phyloP scores from a whole-genome alignment of 2,797 vertebrate genomes.

The Artibeus jamaicensis region DNA sequence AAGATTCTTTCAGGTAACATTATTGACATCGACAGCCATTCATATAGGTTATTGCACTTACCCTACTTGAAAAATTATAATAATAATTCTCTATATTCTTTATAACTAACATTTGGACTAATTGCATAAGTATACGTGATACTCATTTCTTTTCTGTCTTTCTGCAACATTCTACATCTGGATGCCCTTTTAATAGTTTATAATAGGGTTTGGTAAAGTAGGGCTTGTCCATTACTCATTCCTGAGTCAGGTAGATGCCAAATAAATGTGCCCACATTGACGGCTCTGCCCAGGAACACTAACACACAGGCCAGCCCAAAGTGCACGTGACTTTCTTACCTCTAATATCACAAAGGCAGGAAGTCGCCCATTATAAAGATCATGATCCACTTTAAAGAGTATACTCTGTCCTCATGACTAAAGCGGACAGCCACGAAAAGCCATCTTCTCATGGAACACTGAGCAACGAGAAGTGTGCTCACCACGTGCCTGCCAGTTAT shows the following conservation, averaged over 20 bases:
- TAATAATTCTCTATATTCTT: background rate
- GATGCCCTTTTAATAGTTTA: background rate
- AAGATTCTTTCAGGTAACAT: background rate
- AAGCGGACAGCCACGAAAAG: too few species aligned
- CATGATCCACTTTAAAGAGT: background rate
- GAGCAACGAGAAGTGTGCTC: background rate
- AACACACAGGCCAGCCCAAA: background rate
- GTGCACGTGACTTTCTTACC: background rate
- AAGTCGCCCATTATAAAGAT: background rate
- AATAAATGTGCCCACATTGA: background rate
- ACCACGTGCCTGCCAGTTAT: too few species aligned
- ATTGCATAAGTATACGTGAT: too few species aligned
- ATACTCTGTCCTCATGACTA: background rate
- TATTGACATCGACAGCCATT: background rate
- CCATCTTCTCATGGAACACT: background rate
- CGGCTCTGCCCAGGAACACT: background rate
- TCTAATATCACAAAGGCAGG: background rate
- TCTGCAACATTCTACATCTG: background rate
- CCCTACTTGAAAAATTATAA: background rate
- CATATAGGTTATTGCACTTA: background rate
- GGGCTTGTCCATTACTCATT: background rate
- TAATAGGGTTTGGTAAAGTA: background rate
- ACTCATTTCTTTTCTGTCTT: background rate
- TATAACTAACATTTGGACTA: background rate
- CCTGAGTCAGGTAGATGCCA: background rate